phyloP scores from a whole-genome alignment of 2,113 vertebrate genomes.

The Tragelaphus strepsiceros region DNA sequence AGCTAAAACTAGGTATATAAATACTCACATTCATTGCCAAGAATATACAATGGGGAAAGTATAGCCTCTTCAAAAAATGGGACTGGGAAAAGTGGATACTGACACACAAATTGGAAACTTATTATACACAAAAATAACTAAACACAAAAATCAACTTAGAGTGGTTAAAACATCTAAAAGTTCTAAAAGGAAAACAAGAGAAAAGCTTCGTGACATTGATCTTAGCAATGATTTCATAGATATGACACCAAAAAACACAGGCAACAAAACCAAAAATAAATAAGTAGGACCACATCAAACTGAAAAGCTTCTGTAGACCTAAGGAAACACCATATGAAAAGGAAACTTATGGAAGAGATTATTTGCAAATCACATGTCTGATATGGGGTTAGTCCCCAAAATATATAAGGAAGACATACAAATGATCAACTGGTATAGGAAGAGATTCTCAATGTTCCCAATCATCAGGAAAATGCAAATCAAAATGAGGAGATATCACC shows the following conservation, averaged over 20 bases:
- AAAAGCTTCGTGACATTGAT: background rate
- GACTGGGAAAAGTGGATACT: background rate
- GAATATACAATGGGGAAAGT: background rate
- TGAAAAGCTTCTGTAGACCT: background rate
- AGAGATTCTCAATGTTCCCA: background rate
- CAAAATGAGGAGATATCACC: background rate
- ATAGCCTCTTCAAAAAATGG: background rate
- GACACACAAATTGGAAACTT: background rate
- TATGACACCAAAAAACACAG: background rate
- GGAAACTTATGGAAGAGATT: background rate
- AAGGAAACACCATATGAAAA: background rate
- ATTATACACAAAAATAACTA: background rate
- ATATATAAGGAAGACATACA: background rate
- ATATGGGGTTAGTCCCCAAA: background rate
- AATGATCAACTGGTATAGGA: background rate
- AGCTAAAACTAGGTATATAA: background rate
- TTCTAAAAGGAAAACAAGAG: background rate
- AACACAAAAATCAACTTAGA: background rate
- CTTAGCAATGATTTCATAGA: background rate
- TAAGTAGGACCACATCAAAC: background rate
- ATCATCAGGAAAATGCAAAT: background rate
- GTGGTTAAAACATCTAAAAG: background rate
- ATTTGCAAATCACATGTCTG: background rate
- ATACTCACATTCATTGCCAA: background rate
- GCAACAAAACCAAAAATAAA: background rate